Base-by-base conservation (phyloP, 2,888 invertebrate species). In the Apamea sordens region DNA sequence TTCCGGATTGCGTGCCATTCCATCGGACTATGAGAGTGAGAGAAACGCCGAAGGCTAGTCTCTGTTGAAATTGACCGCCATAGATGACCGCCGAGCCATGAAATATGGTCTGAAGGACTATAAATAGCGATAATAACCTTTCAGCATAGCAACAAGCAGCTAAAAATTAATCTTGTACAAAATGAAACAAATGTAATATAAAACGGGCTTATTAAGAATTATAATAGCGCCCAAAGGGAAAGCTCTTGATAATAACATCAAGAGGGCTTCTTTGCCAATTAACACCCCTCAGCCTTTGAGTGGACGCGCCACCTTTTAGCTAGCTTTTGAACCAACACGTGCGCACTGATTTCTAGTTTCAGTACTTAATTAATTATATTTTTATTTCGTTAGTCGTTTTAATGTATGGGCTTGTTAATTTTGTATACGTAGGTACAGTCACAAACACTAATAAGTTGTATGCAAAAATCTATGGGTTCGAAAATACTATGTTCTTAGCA, bases 231-330 rank as follows among this genome's bases (percentile, higher is more conserved):
- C 72, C 83, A 71, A 77, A 67, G 67, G 69, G 69, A 82, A 76
- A 85, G 85, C 82, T 86, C 86, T 88, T 89, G 82, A 89, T 93
- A 93, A 93, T 93, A 91, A 88, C 90, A 90, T 92, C 89, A 92
- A 91, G 81, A 83, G 83, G 74, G 86, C 88, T 88, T 91, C 87
- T 84, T 78, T 86, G 78, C 84, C 90, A 92, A 93, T 93, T 93
- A 93, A 84, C 92, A 89, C 91, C 41, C 90, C 87, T 88, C 91
- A 90, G 88, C 77, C 80, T 89, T 89, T 89, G 76, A 80, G 72
- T 53, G 76, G 83, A 79, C 80, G 63, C 68, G 72, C 80, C 64
- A 76, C 74, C 81, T 79, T 88, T 83, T 73, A 82, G 50, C 71
- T 73, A 80, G 47, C 73, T 73, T 50, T 76, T 73, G 75, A 74